Base-by-base conservation (phyloP, 1,140 invertebrate species). In the Drosophila lowei region DNA sequence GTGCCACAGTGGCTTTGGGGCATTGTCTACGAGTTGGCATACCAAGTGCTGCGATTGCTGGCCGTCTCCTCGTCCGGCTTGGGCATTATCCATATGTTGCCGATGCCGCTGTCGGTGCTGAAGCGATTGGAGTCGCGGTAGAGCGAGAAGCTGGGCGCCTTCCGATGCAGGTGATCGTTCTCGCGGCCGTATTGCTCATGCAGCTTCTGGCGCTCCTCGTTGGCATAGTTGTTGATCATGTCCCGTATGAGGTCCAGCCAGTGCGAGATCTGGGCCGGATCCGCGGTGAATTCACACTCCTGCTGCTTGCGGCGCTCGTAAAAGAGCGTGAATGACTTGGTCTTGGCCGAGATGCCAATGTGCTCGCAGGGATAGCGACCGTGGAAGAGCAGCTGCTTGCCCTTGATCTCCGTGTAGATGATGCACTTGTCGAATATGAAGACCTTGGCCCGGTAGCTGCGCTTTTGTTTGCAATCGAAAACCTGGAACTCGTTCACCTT, bases 351-450 rank as follows among this genome's bases (percentile, higher is more conserved):
- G 11, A 91, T 88, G 8, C 89, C 90, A 9, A 91, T 72, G 50
- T 90, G 90, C 41, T 91, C 84, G 46, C 83, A 90, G 0, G 89
- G 88, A 83, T 91, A 91, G 8, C 90, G 88, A 0, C 90, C 90
- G 23, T 90, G 90, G 50, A 89, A 91, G 55, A 89, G 50, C 60
- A 91, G 60, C 23, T 66, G 59, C 58, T 91, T 91, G 28, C 86
- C 89, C 46, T 90, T 90, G 21, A 90, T 90, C 72, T 91, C 91
- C n/a, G 91, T 90, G 16, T 91, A 91, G n/a, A 91, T 90, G 9
- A 91, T 81, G 65, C 88, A 91, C 60, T 90, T 91, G 54, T 91
- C 91, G 48, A 91, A 91, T 6, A 91, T 90, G n/a, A 91, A 91
- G 0, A 90, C 90, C 53, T 91, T 91, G 54, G 62, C 79, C 6